phyloP scores from a whole-genome alignment of 2,888 invertebrate genomes.

The Drosophila quinaria region DNA sequence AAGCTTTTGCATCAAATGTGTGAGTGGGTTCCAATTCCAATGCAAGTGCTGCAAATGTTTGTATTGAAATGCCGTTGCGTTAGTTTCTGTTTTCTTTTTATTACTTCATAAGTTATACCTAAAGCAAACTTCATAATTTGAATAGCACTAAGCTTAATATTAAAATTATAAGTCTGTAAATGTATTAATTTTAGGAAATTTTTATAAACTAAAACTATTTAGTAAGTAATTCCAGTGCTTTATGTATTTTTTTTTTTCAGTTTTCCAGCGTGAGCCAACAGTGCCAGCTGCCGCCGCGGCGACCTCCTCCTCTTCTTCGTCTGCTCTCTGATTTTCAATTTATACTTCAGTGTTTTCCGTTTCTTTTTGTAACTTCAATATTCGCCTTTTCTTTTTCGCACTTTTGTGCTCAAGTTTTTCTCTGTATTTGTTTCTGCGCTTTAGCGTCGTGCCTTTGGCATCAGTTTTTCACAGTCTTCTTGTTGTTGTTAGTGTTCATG shows the following conservation, averaged over 20 bases:
- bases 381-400: slow-evolving; percentile 19
- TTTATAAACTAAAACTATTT: slow-evolving; percentile 48
- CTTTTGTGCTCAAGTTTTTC: slow-evolving; percentile 28
- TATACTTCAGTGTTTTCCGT: slow-evolving; percentile 14
- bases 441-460: slow-evolving; percentile 22
- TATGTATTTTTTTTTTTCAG: slow-evolving; percentile 14
- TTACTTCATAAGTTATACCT: slow-evolving; percentile 56
- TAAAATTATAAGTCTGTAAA: slow-evolving; percentile 74
- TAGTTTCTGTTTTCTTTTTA: slow-evolving; percentile 43
- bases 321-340: slow-evolving; percentile 36
- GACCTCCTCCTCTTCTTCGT: slow-evolving; percentile 6
- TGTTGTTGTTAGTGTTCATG: slow-evolving; percentile 89
- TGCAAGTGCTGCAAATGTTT: slow-evolving; percentile 14
- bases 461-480: slow-evolving; percentile 86
- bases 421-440: slow-evolving; percentile 15
- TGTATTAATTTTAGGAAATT: slow-evolving; percentile 67
- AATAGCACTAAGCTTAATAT: slow-evolving; percentile 64
- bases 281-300: slow-evolving; percentile 53
- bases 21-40: slow-evolving; percentile 19
- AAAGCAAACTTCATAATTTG: slow-evolving; percentile 73
- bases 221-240: slow-evolving; percentile 50
- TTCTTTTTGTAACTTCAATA: slow-evolving; percentile 9
- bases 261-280: slow-evolving; percentile 47
- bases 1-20: slow-evolving; percentile 29
- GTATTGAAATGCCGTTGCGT: slow-evolving; percentile 15